Percentiles rank a stretch among this genome's conserved stretches.
phyloP scores from a whole-genome alignment of 2,113 vertebrate genomes.

The Antidorcas marsupialis region DNA sequence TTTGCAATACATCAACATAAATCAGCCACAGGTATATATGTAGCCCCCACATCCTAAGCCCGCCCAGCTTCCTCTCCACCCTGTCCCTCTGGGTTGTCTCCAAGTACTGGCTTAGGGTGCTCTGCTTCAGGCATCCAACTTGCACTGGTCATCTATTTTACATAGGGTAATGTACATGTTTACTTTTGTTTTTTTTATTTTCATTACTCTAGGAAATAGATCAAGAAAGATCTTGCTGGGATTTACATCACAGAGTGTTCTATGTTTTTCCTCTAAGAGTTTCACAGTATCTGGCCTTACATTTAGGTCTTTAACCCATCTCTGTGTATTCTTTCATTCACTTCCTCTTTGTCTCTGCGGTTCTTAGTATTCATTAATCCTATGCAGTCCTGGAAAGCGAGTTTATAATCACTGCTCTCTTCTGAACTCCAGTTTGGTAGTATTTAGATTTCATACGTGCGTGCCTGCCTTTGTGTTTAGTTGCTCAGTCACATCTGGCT shows the following conservation, averaged over 20 bases:
- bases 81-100: not conserved
- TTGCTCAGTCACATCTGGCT: not conserved
- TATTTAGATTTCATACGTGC: not conserved
- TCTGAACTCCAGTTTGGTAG: not conserved
- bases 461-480: accelerated
- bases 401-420: not conserved
- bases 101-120: not conserved
- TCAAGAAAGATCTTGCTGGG: not conserved
- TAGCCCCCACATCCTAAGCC: not conserved
- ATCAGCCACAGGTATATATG: not conserved
- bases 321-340: not conserved
- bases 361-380: not conserved
- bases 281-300: not conserved
- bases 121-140: not conserved
- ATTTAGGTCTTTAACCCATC: not conserved
- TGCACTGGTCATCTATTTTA: not conserved
- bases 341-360: not conserved
- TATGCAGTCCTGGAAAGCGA: not conserved
- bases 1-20: not conserved
- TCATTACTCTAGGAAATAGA: not conserved
- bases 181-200: not conserved
- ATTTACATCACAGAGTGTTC: not conserved
- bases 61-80: not conserved
- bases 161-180: not conserved
- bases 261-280: not conserved